Conservation (phyloP, 2,797 vertebrate genomes). For the Phrynocephalus guinanensis region DNA sequence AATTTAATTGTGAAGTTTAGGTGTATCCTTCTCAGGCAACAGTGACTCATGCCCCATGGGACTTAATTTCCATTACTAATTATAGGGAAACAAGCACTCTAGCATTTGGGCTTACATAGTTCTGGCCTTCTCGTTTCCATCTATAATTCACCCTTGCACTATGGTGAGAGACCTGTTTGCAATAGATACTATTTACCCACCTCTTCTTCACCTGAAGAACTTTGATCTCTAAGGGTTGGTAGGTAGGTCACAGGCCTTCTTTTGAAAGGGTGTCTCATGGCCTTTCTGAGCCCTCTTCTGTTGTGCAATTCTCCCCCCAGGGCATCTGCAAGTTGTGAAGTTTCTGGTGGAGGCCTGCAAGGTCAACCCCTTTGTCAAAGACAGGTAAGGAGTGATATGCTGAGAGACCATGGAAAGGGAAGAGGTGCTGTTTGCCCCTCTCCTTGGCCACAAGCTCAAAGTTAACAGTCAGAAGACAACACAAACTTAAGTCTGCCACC, state of each 20-base stretch:
- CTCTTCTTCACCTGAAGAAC: background rate
- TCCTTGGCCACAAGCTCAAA: background rate
- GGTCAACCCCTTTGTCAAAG: constrained; percentile 86
- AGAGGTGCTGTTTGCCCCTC: background rate
- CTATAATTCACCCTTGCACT: background rate
- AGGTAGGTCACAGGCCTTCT: background rate
- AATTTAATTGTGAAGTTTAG: background rate
- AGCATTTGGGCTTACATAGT: no score
- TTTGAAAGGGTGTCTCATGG: background rate
- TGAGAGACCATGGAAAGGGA: background rate
- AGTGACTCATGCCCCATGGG: background rate
- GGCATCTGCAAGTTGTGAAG: constrained; percentile 84
- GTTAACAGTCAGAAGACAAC: background rate
- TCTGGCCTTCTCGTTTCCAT: background rate
- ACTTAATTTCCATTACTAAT: no score
- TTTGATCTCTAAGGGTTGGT: background rate
- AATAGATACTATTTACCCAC: background rate
- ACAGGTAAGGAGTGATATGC: constrained; percentile 78
- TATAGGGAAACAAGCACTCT: background rate
- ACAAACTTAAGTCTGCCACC: background rate
- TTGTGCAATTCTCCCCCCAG: constrained; percentile 70
- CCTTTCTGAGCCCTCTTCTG: constrained; percentile 6
- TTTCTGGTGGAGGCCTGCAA: constrained; percentile 86
- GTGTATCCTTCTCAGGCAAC: background rate
- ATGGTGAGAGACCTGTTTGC: background rate